Evolutionary conservation across 2,113 vertebrate species (phyloP).

Genomic region (Panthera uncia): DNA sequence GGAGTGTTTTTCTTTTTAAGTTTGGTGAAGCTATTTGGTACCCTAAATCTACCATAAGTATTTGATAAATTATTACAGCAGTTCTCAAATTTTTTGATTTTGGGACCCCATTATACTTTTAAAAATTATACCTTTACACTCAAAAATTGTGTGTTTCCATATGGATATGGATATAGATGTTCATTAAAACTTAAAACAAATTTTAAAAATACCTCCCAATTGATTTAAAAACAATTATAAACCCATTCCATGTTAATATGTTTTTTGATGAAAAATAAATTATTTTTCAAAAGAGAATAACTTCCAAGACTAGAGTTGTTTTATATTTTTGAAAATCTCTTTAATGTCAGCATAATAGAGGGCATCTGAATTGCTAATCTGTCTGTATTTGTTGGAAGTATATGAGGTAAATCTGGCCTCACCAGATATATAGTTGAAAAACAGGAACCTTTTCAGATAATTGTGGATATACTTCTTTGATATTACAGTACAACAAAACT

Average conservation of each 20-base stretch:
- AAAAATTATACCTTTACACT: not conserved
- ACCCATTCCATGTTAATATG: not conserved
- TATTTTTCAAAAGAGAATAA: slow-evolving; percentile 24
- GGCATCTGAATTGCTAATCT: not conserved
- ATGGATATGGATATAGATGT: not conserved
- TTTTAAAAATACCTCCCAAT: not conserved
- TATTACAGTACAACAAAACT: not conserved
- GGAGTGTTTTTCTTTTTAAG: not conserved
- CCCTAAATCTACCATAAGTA: not conserved
- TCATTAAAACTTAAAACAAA: slow-evolving; percentile 6
- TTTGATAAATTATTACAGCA: not conserved
- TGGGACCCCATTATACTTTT: not conserved
- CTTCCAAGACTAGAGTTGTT: not conserved
- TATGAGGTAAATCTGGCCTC: not conserved
- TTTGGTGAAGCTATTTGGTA: slow-evolving; percentile 16
- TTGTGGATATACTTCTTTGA: not conserved
- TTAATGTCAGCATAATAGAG: not conserved
- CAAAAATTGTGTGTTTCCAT: not conserved
- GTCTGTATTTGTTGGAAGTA: not conserved
- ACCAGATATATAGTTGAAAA: not conserved
- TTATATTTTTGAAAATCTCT: not conserved
- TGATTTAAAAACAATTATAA: slow-evolving; percentile 21
- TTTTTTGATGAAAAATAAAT: not conserved
- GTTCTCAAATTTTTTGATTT: not conserved
- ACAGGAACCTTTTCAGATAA: not conserved